Conservation (phyloP, 2,113 vertebrate genomes). For the Barbus barbus region DNA sequence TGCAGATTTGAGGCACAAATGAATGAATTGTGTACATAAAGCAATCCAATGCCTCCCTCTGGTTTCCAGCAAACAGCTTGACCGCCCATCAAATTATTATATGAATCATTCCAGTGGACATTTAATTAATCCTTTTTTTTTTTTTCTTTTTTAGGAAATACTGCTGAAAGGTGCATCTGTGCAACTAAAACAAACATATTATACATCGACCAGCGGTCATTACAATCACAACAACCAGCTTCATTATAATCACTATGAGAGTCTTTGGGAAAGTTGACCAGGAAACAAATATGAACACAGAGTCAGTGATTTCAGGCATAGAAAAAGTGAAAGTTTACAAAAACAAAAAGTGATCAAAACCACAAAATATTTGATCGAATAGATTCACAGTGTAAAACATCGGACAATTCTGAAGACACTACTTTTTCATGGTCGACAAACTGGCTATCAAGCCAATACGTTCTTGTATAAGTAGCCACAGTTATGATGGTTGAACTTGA, state of each 20-base stretch:
- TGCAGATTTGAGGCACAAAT: constrained; percentile 55
- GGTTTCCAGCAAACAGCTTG: not conserved
- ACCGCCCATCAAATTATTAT: constrained; percentile 11
- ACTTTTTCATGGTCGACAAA: not conserved
- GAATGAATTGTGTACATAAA: constrained; percentile 45
- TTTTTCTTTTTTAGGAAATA: constrained; percentile 35
- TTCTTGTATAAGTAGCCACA: not conserved
- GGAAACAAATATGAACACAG: not conserved
- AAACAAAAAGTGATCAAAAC: not conserved
- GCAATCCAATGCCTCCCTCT: constrained; percentile 31
- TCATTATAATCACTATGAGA: constrained; percentile 19
- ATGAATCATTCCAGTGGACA: constrained; percentile 11
- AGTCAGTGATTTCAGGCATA: constrained; percentile 43
- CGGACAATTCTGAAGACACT: constrained; percentile 10
- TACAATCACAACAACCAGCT: constrained; percentile 14
- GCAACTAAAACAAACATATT: constrained; percentile 30
- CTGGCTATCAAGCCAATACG: not conserved
- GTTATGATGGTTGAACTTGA: not conserved
- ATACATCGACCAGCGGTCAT: not conserved
- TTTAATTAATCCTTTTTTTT: not conserved
- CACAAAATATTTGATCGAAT: not conserved
- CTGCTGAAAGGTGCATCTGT: constrained; percentile 50
- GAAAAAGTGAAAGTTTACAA: constrained; percentile 4
- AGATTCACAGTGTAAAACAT: constrained; percentile 52
- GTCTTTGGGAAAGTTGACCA: constrained; percentile 45